Evolutionary conservation across 2,888 invertebrate species (phyloP), one percentile per base, ranked within the genome.

Genomic region (Hemaris fuciformis): DNA sequence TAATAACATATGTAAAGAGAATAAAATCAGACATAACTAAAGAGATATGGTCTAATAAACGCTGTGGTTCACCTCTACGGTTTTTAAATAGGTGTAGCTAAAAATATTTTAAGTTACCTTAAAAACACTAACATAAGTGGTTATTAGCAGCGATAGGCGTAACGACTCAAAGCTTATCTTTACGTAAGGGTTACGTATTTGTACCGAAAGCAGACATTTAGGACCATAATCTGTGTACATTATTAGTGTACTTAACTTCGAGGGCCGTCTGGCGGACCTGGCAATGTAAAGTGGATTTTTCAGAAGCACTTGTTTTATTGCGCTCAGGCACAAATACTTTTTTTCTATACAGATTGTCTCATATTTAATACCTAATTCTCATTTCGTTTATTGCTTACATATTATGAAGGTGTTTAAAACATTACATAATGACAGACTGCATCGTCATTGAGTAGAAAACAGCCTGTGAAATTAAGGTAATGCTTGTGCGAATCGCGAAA

Each of bases 201-300:
- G 65, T 60, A 66, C 61, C 48, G 57, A 64, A 64, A 64, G 59
- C 60, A 63, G 60, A 62, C 68, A 66, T 61, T 66, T 66, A 66
- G 63, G 48, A 27, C 22, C 62, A 66, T 66, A 69, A 73, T 73
- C 77, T 69, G 10, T 42, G 59, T 27, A 72, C 72, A 77, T 79
- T 76, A 78, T 76, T 73, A 70, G 69, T 64, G 66, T 74, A 75
- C 80, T 81, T 71, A 62, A 76, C 20, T 60, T 67, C 64, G 41
- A 59, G 62, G 58, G 64, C 60, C 57, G 46, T 61, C 61, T 61
- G 61, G 61, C 27, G 45, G 41, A 56, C 38, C 34, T 42, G 20
- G 25, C 53, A 53, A 57, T 31, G 56, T 59, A 31, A 63, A 57
- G 57, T 48, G 53, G 38, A 22, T 41, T 41, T 41, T 6, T 46